Evolutionary conservation across 1,140 invertebrate species (phyloP).

Genomic region (Eufriesea mexicana): DNA sequence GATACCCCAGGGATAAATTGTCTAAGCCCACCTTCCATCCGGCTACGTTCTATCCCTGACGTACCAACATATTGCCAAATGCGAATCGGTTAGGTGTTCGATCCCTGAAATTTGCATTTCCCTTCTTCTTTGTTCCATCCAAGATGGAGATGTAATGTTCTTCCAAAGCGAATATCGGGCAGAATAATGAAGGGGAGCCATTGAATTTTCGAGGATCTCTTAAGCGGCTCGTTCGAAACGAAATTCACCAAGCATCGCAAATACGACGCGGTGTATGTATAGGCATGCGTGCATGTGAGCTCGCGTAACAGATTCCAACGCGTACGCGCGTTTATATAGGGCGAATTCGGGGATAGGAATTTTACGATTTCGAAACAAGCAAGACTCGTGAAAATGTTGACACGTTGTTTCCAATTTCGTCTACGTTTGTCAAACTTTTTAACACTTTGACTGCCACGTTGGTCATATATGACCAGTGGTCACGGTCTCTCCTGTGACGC

Average conservation of each 20-base stretch:
- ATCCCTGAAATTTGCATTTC: constrained; percentile 52
- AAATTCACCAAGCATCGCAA: constrained; percentile 4
- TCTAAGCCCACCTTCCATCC: not conserved
- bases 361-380: too few species aligned
- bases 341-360: not conserved
- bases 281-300: too few species aligned
- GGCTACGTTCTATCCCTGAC: constrained; percentile 9
- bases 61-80: constrained; percentile 51
- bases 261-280: too few species aligned
- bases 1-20: constrained; percentile 67
- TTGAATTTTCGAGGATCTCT: constrained; percentile 35
- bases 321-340: not conserved
- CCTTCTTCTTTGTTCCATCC: constrained; percentile 15
- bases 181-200: not conserved
- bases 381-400: too few species aligned
- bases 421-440: too few species aligned
- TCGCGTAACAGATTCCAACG: not conserved
- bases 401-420: too few species aligned
- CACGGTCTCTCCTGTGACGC: too few species aligned
- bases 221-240: constrained; percentile 16
- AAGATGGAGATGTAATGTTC: constrained; percentile 27
- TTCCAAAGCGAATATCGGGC: constrained; percentile 25
- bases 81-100: constrained; percentile 47
- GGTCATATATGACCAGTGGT: too few species aligned
- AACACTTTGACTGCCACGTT: too few species aligned